Percentiles rank a stretch among this genome's conserved stretches.
Evolutionary conservation across 2,113 vertebrate genomes (phyloP).

Genomic region (Lagopus muta): DNA sequence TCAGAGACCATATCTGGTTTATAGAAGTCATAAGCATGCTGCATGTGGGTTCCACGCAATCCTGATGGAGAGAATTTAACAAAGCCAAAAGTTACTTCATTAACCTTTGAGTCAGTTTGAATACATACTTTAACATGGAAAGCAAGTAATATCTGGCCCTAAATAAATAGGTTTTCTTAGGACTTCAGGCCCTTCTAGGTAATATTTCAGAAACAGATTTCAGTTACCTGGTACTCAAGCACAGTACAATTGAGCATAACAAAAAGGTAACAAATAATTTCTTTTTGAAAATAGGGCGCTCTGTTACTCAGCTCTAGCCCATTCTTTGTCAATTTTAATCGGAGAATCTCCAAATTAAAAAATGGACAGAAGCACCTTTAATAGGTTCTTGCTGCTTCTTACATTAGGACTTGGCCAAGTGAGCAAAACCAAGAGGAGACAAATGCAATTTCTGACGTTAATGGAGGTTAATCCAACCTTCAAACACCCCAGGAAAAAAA

Average conservation of each 20-base stretch:
- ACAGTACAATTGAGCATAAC: rapidly evolving
- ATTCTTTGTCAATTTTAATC: not conserved
- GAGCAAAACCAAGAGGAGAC: not conserved
- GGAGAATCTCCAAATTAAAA: not conserved
- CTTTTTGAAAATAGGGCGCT: rapidly evolving
- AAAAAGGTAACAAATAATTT: not conserved
- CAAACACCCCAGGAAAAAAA: not conserved
- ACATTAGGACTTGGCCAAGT: rapidly evolving
- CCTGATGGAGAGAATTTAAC: conserved; percentile 74
- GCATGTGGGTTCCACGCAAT: conserved; percentile 96
- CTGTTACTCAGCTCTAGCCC: not conserved
- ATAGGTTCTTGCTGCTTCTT: not conserved
- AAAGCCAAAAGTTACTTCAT: not conserved
- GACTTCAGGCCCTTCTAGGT: not conserved
- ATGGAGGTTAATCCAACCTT: not conserved
- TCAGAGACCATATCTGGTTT: conserved; percentile 97
- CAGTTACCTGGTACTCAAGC: not conserved
- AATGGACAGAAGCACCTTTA: not conserved
- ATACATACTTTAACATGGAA: rapidly evolving
- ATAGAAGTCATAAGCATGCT: conserved; percentile 97
- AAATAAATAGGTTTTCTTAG: not conserved
- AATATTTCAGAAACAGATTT: not conserved
- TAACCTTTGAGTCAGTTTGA: not conserved
- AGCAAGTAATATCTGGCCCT: not conserved
- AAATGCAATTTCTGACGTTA: not conserved